Percentiles rank a stretch among this genome's conserved stretches.
Evolutionary conservation across 2,888 invertebrate genomes (phyloP).

Genomic region (Apodemia duryi): DNA sequence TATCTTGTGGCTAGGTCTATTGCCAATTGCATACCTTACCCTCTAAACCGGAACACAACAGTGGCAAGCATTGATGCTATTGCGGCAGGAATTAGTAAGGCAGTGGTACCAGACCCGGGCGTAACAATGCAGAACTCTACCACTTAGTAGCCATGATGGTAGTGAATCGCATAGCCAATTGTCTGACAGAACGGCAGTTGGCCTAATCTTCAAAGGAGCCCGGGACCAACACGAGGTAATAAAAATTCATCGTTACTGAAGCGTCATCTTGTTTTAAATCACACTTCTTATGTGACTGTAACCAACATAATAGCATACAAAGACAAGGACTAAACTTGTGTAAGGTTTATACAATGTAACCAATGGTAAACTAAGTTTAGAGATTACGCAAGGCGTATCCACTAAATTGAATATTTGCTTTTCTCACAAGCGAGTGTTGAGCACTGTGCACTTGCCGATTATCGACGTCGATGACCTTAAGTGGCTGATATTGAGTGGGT

Average conservation of each 20-base stretch:
- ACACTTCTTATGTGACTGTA: constrained; percentile 22
- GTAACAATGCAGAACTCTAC: no score
- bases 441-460: constrained; percentile 37
- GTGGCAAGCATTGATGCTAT: no score
- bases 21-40: no score
- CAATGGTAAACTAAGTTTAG: constrained; percentile 16
- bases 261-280: constrained; percentile 17
- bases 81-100: no score
- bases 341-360: background rate
- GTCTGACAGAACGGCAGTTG: no score
- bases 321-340: background rate
- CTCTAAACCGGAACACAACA: no score
- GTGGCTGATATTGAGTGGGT: constrained; percentile 45
- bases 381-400: constrained; percentile 20
- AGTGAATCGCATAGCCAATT: no score
- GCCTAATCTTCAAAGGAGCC: no score
- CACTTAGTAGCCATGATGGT: no score
- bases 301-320: background rate
- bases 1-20: no score
- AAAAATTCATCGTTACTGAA: background rate
- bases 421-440: constrained; percentile 47
- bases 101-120: no score
- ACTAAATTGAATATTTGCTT: constrained; percentile 37
- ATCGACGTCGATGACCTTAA: constrained; percentile 38
- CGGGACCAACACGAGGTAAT: no score